Evolutionary conservation across 2,888 invertebrate genomes (phyloP), one percentile per base, ranked within the genome.

Genomic region (Danaus chrysippus): DNA sequence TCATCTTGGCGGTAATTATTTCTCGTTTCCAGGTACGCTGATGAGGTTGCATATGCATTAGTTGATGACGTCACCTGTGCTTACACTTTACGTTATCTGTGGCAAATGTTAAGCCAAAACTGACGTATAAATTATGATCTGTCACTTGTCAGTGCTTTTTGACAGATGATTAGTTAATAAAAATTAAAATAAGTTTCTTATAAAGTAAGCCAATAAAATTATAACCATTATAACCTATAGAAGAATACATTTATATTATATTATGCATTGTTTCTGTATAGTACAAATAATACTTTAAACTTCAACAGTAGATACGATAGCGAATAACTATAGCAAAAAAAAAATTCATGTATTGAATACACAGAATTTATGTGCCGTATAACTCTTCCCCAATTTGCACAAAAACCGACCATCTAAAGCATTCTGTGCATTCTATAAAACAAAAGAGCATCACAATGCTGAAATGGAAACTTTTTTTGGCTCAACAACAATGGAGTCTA

Each of bases 371-470:
- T 71, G 70, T 70, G 69, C 64, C 70, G 68, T 71, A 71, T 71
- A 78, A 79, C 76, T 77, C 74, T 77, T 81, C 71, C 71, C 75
- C 76, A 78, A 80, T 82, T 79, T 77, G 71, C 73, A 76, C 75
- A 76, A 76, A 73, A 76, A 74, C 77, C 76, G 77, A 74, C 72
- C 72, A 76, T 75, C 73, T 75, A 73, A 76, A 76, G 76, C 74
- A n/a, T n/a, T n/a, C 71, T 75, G 73, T 72, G 81, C 84, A 84
- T 87, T 81, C 71, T 76, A 83, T 84, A 83, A 87, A 88, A 90
- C 87, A 90, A 88, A 83, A 82, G 84, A 76, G 69, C 76, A 70
- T 68, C 76, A 88, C 88, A 89, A 89, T 87, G 81, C 80, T 68
- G 78, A 83, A 80, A 79, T 76, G 75, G 73, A 76, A 85, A 86